These are phyloP conservation scores for Ardeotis arabs DNA, from an alignment of 2,113 vertebrate genomes.

Conservation along the genomic window DNA sequence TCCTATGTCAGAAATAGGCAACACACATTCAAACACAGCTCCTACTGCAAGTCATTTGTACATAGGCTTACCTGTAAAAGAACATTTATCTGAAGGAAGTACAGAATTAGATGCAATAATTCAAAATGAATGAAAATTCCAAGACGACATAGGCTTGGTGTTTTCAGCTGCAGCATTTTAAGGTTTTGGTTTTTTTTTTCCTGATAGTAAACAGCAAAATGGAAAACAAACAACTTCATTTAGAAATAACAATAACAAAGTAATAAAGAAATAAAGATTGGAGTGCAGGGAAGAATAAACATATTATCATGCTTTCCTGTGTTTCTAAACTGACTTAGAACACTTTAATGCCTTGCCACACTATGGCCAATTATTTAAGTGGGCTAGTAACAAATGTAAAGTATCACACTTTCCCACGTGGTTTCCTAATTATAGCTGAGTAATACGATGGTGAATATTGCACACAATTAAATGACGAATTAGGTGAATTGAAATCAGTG, in stretches of 20 bases:
- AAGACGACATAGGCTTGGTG: neutral
- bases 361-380: neutral
- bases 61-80: neutral
- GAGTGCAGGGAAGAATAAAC: neutral
- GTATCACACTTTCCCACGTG: neutral
- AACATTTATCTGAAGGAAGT: neutral
- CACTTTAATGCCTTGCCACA: neutral
- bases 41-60: neutral
- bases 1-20: neutral
- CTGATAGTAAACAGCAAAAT: neutral
- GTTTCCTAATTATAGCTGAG: neutral
- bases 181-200: neutral
- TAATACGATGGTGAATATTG: neutral
- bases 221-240: neutral
- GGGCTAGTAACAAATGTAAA: neutral
- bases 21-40: neutral
- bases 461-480: neutral
- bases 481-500: neutral
- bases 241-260: neutral
- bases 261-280: neutral
- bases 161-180: neutral
- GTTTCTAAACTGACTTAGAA: neutral
- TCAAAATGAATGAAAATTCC: neutral
- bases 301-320: neutral
- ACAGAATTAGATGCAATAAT: neutral